Conservation (phyloP, 2,797 vertebrate species). For the Petrocephalus schoutedeni region DNA sequence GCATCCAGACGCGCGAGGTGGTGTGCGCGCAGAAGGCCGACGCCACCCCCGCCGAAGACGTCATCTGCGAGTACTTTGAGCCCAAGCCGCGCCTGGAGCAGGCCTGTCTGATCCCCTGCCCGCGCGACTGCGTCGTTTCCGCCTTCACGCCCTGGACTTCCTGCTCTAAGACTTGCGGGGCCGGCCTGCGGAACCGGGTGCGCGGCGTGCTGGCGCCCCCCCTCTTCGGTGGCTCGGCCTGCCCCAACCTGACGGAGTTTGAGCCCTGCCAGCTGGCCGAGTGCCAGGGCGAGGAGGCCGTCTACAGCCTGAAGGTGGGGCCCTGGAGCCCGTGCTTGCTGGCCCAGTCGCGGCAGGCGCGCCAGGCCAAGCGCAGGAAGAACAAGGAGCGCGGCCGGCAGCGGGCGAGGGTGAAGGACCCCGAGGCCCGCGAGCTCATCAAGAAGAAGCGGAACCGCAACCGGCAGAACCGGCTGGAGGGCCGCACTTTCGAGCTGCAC, state of each 20-base stretch:
- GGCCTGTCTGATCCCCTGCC: constrained; percentile 91
- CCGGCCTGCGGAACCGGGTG: constrained; percentile 78
- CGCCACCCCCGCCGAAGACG: constrained; percentile 68
- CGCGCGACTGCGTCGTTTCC: constrained; percentile 80
- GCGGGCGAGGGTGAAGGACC: constrained; percentile 69
- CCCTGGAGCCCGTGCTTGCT: constrained; percentile 76
- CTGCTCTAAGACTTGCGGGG: constrained; percentile 85
- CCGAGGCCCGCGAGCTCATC: constrained; percentile 82
- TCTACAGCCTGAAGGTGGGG: constrained; percentile 80
- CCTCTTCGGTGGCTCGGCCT: constrained; percentile 78
- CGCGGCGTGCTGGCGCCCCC: constrained; percentile 79
- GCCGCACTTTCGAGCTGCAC: constrained; percentile 86
- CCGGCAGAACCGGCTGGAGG: constrained; percentile 83
- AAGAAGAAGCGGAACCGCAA: constrained; percentile 89
- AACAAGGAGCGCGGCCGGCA: constrained; percentile 62
- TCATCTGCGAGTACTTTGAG: constrained; percentile 94
- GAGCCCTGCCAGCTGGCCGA: constrained; percentile 71
- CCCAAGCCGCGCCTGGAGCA: constrained; percentile 88
- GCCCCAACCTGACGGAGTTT: constrained; percentile 89
- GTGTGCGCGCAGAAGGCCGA: constrained; percentile 79
- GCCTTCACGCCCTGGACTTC: constrained; percentile 79
- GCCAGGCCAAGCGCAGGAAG: constrained; percentile 60
- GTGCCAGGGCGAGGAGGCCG: constrained; percentile 70
- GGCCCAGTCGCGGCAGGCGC: constrained; percentile 62
- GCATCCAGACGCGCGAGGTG: constrained; percentile 85